A percentile compares a stretch with the other conserved stretches of the same genome.
These are phyloP conservation scores for Ancistrus triradiatus DNA, from an alignment of 2,113 vertebrate species.

Conservation along the genomic window DNA sequence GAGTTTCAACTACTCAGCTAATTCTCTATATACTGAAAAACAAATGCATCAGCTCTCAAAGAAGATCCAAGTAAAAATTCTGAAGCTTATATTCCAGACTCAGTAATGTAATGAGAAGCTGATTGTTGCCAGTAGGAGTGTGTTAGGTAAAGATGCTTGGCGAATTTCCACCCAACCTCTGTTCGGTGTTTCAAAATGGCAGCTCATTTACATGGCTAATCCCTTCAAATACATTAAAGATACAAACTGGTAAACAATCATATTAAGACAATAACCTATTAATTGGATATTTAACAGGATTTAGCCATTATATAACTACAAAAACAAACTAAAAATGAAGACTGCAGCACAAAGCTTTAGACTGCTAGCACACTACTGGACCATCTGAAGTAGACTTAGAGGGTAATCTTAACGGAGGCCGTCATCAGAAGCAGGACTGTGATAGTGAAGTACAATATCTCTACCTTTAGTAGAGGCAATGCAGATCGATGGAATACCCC, in stretches of 20 bases:
- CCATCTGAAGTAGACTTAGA: neutral
- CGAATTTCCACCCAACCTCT: neutral
- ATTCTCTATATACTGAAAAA: too few species aligned
- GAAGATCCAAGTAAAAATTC: too few species aligned
- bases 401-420: neutral
- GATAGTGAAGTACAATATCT: neutral
- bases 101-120: too few species aligned
- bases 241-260: neutral
- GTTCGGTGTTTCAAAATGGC: neutral
- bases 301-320: too few species aligned
- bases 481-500: neutral
- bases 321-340: too few species aligned
- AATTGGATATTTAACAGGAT: too few species aligned
- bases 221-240: neutral
- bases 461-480: neutral
- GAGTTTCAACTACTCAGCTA: too few species aligned
- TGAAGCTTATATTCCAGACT: too few species aligned
- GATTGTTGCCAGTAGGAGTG: neutral
- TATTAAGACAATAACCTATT: too few species aligned
- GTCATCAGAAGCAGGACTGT: conserved; percentile 14
- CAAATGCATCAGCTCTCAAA: too few species aligned
- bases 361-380: neutral
- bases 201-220: neutral
- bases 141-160: conserved; percentile 3
- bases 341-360: too few species aligned